These are phyloP conservation scores for Enteromius trimaculatus DNA, from an alignment of 2,797 vertebrate species.

Conservation along the genomic window DNA sequence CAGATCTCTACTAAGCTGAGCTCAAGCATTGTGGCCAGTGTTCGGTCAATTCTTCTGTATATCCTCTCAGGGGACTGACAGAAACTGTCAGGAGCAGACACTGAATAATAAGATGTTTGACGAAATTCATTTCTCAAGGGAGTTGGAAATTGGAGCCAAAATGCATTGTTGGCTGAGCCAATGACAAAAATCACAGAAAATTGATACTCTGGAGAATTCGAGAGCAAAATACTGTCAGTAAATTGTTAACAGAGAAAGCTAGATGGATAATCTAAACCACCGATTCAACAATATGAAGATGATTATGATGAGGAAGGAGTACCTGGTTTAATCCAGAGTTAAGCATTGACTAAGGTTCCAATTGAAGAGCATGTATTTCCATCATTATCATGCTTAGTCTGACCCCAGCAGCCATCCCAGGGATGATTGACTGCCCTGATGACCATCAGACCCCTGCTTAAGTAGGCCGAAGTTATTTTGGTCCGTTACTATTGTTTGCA, in stretches of 20 bases:
- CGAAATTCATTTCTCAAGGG: constrained; percentile 20
- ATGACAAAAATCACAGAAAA: constrained; percentile 9
- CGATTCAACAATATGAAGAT: background rate
- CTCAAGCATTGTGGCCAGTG: constrained; percentile 49
- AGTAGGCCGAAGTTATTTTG: constrained; percentile 46
- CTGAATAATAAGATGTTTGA: constrained; percentile 46
- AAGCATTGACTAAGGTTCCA: background rate
- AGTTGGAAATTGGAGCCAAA: constrained; percentile 7
- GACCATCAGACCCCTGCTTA: constrained; percentile 38
- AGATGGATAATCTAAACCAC: background rate
- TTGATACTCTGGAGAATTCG: background rate
- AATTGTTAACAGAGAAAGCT: background rate
- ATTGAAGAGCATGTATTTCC: constrained; percentile 21
- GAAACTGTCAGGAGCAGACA: constrained; percentile 33
- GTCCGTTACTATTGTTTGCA: constrained; percentile 52
- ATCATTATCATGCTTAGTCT: constrained; percentile 32
- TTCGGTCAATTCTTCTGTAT: constrained; percentile 14
- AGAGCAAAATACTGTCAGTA: background rate
- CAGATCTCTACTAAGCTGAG: constrained; percentile 67
- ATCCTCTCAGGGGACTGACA: constrained; percentile 44
- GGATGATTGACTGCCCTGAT: constrained; percentile 18
- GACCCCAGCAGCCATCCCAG: constrained; percentile 1
- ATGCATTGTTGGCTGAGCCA: constrained; percentile 6
- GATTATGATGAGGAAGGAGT: background rate
- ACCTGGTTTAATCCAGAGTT: background rate